A percentile compares a stretch with the other conserved stretches of the same genome.
Conservation (phyloP, 2,797 vertebrate genomes). For the Rhadinocentrus ornatus region DNA sequence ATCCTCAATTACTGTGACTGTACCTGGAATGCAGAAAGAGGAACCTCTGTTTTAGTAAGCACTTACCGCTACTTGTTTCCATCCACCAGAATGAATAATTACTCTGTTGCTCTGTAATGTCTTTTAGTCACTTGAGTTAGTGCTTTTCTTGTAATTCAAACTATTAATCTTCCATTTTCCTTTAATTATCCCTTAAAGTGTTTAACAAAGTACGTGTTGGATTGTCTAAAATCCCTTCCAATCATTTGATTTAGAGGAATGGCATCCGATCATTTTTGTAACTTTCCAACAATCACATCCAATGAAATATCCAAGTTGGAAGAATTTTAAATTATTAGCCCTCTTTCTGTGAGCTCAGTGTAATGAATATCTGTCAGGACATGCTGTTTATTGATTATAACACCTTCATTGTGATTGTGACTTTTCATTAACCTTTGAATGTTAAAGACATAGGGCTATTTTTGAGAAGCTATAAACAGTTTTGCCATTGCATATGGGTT, state of each 20-base stretch:
- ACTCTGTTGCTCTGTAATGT: constrained; percentile 25
- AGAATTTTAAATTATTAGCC: constrained; percentile 11
- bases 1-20: constrained; percentile 46
- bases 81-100: constrained; percentile 30
- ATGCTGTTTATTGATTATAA: background rate
- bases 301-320: background rate
- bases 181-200: background rate
- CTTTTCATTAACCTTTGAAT: background rate
- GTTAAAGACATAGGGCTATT: background rate
- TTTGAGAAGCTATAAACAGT: constrained; percentile 10
- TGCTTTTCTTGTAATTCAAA: constrained; percentile 18
- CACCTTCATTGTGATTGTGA: background rate
- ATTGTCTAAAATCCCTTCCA: constrained; percentile 10
- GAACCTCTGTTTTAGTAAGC: constrained; percentile 36
- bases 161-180: constrained; percentile 11
- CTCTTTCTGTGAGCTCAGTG: background rate
- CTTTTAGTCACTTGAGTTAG: constrained; percentile 4
- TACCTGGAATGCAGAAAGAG: constrained; percentile 39
- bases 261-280: background rate
- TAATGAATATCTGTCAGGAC: background rate
- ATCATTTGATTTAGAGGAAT: background rate
- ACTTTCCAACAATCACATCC: background rate
- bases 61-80: constrained; percentile 42
- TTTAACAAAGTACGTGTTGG: background rate
- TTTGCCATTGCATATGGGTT: background rate